Conservation (phyloP, 2,888 invertebrate species). For the Ganaspis brasiliensis region DNA sequence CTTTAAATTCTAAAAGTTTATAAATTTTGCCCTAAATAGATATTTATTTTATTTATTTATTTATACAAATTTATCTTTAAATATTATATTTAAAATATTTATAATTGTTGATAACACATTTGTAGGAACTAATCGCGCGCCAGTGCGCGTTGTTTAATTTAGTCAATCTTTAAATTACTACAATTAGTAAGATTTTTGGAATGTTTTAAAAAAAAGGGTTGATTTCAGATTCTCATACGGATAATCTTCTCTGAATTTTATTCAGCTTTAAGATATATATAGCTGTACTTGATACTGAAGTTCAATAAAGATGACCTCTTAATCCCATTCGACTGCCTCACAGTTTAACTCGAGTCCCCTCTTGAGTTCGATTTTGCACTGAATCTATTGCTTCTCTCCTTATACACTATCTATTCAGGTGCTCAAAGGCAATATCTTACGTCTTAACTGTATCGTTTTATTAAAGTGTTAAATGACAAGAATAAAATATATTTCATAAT, state of each 20-base stretch:
- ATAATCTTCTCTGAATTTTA: background rate
- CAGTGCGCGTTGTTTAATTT: too few species aligned
- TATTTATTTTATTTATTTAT: too few species aligned
- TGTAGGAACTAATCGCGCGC: too few species aligned
- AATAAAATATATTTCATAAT: background rate
- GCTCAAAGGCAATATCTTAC: background rate
- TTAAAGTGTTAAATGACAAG: background rate
- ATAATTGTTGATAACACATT: too few species aligned
- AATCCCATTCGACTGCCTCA: conserved; percentile 5
- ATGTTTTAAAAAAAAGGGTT: too few species aligned
- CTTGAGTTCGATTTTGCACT: conserved; percentile 16
- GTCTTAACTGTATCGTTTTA: background rate
- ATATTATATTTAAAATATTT: too few species aligned
- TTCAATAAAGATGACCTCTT: conserved; percentile 11
- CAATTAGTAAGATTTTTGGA: too few species aligned
- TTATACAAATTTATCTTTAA: too few species aligned
- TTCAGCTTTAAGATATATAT: conserved; percentile 2
- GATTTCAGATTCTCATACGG: background rate
- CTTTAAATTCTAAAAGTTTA: too few species aligned
- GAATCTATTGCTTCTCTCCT: conserved; percentile 22
- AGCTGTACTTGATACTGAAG: background rate
- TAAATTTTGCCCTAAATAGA: too few species aligned
- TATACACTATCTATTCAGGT: background rate
- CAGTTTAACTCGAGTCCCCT: conserved; percentile 9
- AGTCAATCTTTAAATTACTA: too few species aligned